These are phyloP conservation scores for Helarctos malayanus DNA, from an alignment of 2,797 vertebrate species.

Conservation along the genomic window DNA sequence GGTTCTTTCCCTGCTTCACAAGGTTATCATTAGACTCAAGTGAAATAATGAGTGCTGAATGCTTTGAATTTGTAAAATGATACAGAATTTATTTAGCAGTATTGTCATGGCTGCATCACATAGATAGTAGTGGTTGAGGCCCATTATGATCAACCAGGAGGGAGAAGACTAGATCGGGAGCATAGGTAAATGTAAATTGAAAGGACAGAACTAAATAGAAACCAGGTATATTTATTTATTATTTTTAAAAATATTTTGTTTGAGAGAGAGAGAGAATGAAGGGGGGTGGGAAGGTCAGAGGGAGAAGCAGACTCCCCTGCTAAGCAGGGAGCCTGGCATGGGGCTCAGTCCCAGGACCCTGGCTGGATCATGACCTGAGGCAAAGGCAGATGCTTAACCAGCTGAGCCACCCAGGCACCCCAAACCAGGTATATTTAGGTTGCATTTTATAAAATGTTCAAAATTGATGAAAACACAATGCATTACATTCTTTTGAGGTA, in stretches of 20 bases:
- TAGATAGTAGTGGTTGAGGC: not conserved
- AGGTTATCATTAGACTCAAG: not conserved
- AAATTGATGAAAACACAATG: not conserved
- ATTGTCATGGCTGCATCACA: not conserved
- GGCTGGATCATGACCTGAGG: not conserved
- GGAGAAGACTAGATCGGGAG: not conserved
- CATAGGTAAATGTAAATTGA: not conserved
- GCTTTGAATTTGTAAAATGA: slow-evolving; percentile 20
- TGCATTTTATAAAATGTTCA: not conserved
- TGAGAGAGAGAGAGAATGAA: not conserved
- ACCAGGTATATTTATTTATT: not conserved
- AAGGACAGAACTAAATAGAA: slow-evolving; percentile 8
- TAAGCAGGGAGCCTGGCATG: not conserved
- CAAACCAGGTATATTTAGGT: not conserved
- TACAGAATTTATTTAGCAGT: not conserved
- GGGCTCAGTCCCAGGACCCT: not conserved
- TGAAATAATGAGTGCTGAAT: slow-evolving; percentile 5
- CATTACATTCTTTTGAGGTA: not conserved
- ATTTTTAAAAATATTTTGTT: too few relatives aligned
- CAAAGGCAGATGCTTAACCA: not conserved
- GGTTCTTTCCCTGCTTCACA: not conserved
- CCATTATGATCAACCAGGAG: not conserved
- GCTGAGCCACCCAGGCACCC: not conserved
- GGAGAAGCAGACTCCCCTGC: not conserved
- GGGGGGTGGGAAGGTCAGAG: not conserved